Percentiles rank a stretch among this genome's conserved stretches.
Conservation (phyloP, 2,888 invertebrate genomes). For the Mylabris sibirica region DNA sequence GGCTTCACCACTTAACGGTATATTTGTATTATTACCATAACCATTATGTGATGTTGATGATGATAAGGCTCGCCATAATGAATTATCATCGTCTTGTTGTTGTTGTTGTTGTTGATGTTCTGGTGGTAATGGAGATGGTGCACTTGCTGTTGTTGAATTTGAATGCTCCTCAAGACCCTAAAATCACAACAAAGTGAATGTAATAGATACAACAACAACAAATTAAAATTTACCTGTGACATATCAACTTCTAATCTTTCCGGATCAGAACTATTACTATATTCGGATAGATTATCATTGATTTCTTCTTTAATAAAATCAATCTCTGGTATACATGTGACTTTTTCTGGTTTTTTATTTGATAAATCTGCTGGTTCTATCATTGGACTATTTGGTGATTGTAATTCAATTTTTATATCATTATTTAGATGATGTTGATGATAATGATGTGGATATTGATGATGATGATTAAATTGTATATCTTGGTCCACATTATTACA, state of each 20-base stretch:
- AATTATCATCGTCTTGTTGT: constrained; percentile 55
- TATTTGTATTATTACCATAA: constrained; percentile 48
- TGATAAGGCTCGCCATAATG: constrained; percentile 67
- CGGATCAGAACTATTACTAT: constrained; percentile 78
- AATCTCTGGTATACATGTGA: constrained; percentile 59
- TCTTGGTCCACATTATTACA: not conserved
- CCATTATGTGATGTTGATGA: constrained; percentile 64
- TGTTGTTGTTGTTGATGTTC: constrained; percentile 49
- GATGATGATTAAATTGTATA: not conserved
- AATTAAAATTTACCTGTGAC: constrained; percentile 57
- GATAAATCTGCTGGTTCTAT: constrained; percentile 59
- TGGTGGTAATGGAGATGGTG: constrained; percentile 55
- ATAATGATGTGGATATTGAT: not conserved
- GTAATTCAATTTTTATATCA: not conserved
- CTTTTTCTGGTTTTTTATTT: constrained; percentile 56
- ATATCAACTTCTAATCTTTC: constrained; percentile 78
- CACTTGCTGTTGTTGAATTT: constrained; percentile 57
- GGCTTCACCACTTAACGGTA: constrained; percentile 71
- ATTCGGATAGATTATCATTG: constrained; percentile 60
- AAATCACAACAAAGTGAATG: constrained; percentile 15
- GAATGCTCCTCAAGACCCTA: constrained; percentile 58
- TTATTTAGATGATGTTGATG: not conserved
- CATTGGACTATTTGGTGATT: not conserved
- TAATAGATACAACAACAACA: constrained; percentile 13
- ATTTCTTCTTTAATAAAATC: constrained; percentile 58